These are phyloP conservation scores for Orgyia antiqua DNA, from an alignment of 2,888 invertebrate genomes.

Conservation along the genomic window DNA sequence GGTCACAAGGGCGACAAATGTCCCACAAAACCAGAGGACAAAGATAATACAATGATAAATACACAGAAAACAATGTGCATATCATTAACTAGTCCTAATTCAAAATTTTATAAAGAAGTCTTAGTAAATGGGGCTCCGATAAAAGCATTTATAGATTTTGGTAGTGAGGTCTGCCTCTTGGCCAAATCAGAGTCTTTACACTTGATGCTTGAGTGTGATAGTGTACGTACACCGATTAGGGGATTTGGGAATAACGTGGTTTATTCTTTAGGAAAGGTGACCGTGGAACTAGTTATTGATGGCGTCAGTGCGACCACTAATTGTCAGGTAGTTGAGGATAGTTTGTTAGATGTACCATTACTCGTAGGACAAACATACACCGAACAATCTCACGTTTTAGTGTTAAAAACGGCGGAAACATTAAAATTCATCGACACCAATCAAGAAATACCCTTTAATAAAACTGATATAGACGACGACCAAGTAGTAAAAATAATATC, in stretches of 20 bases:
- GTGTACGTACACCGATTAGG: not conserved
- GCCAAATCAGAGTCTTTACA: not conserved
- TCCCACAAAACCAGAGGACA: not conserved
- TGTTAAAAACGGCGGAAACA: no score
- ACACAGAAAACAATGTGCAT: not conserved
- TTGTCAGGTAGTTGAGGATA: not conserved
- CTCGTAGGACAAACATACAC: slow-evolving; percentile 1
- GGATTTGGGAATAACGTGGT: not conserved
- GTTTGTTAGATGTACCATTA: not conserved
- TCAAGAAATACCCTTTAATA: no score
- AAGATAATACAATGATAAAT: not conserved
- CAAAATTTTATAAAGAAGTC: not conserved
- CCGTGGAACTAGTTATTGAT: not conserved
- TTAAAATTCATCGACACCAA: no score
- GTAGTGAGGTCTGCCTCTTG: not conserved
- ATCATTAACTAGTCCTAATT: not conserved
- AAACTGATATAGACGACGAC: no score
- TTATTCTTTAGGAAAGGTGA: not conserved
- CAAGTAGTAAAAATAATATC: no score
- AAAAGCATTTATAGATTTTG: not conserved
- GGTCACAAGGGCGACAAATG: not conserved
- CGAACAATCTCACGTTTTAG: not conserved
- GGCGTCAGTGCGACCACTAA: not conserved
- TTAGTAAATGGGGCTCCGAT: not conserved
- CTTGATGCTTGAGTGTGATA: not conserved